Evolutionary conservation across 2,797 vertebrate species (phyloP), one percentile per base, ranked within the genome.

Genomic region (Mus caroli): DNA sequence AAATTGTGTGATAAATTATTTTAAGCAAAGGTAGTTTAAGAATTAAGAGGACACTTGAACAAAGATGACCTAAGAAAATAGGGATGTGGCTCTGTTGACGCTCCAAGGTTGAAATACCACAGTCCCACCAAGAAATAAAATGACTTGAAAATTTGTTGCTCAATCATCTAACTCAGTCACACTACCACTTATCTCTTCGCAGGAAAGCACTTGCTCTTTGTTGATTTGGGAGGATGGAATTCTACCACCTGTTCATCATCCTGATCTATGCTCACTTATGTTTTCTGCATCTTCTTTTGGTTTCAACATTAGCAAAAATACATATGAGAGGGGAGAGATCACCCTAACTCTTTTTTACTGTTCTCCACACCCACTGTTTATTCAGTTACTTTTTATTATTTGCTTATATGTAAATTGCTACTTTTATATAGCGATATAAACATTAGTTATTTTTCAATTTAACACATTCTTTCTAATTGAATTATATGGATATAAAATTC

Each of bases 291-390:
- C 92, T 91, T 88, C 67, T 83, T 87, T 84, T 50, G 6, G 15
- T 91, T 94, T 94, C 11, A 3, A 37, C 22, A 77, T 60, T 84
- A 88, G 60, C 15, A 79, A 90, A 92, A 14, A 90, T 46, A 75
- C 6, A 87, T 69, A 87, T 58, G 52, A 84, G 9, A 73, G 50
- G 37, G 0, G n/a, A 90, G 76, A 17, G 31, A 9, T 40, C 62
- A 94, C 54, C 17, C 34, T 69, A 31, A 67, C n/a, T 86, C 64
- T 67, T 73, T 40, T 69, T 24, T 22, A 56, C 37, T 78, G 7
- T 2, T 46, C 9, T 8, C 37, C 11, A 56, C 3, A 24, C 24
- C 20, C 12, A 88, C 28, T 78, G 80, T 69, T 69, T 82, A 90
- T 14, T 90, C 6, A 69, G 11, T 43, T 90, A 76, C 28, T 19